A percentile compares a stretch with the other conserved stretches of the same genome.
Evolutionary conservation across 2,888 invertebrate species (phyloP).

Genomic region (Nomada fucata): DNA sequence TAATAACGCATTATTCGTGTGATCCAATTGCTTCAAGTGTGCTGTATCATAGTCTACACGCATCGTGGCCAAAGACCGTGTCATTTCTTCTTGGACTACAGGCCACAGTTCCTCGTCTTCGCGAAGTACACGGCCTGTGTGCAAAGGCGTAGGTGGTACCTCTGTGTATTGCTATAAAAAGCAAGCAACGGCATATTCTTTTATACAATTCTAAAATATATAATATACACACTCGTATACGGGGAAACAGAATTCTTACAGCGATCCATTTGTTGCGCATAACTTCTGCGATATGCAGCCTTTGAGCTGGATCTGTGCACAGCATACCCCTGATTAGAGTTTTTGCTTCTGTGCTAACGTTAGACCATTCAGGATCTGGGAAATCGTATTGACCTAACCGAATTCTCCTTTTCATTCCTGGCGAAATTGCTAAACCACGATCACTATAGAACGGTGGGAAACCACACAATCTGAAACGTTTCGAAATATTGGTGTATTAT

Average conservation of each 20-base stretch:
- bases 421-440: conserved; percentile 98
- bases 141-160: conserved; percentile 97
- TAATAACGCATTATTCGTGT: conserved; percentile 96
- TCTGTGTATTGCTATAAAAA: conserved; percentile 88
- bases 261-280: conserved; percentile 95
- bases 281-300: conserved; percentile 96
- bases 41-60: conserved; percentile 98
- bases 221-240: background rate
- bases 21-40: conserved; percentile 94
- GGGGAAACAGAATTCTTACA: conserved; percentile 85
- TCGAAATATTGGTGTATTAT: background rate
- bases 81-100: conserved; percentile 99
- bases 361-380: conserved; percentile 97
- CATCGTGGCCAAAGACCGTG: conserved; percentile 98
- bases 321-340: conserved; percentile 97
- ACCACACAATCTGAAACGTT: conserved; percentile 91
- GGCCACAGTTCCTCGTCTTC: conserved; percentile 98
- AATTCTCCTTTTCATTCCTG: conserved; percentile 99
- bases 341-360: conserved; percentile 97
- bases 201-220: background rate
- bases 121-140: conserved; percentile 94
- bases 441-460: conserved; percentile 99
- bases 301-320: conserved; percentile 95
- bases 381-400: conserved; percentile 98
- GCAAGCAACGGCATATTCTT: background rate